phyloP scores from a whole-genome alignment of 2,797 vertebrate species.

The Myripristis jacobus region DNA sequence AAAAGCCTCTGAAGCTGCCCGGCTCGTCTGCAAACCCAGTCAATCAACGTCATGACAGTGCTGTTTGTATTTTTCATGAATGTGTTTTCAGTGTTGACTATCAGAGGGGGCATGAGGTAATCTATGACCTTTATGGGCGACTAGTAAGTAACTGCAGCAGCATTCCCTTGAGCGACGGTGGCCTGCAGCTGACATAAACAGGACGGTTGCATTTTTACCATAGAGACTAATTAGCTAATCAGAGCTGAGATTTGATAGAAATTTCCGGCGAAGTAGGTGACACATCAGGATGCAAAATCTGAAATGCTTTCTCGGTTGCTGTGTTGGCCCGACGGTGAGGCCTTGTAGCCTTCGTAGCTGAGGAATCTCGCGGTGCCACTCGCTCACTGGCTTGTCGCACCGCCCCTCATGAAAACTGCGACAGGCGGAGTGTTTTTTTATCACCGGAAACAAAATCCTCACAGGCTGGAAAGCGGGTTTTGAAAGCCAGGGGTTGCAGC shows the following conservation, averaged over 20 bases:
- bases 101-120: constrained; percentile 21
- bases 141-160: no score
- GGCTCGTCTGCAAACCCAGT: neutral
- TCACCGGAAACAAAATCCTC: no score
- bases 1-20: neutral
- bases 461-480: neutral
- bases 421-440: no score
- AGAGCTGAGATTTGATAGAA: constrained; percentile 9
- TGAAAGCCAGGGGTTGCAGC: neutral
- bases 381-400: no score
- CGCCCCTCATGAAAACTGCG: no score
- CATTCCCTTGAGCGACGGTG: no score
- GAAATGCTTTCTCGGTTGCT: neutral
- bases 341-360: no score
- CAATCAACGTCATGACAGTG: neutral
- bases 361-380: no score
- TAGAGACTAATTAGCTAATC: neutral
- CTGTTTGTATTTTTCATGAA: neutral
- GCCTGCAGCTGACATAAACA: no score
- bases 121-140: neutral
- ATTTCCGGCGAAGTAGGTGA: neutral
- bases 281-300: neutral
- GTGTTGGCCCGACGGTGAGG: no score
- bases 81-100: constrained; percentile 1
- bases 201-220: no score